Conservation (phyloP, 2,797 vertebrate species). For the Cygnus olor region DNA sequence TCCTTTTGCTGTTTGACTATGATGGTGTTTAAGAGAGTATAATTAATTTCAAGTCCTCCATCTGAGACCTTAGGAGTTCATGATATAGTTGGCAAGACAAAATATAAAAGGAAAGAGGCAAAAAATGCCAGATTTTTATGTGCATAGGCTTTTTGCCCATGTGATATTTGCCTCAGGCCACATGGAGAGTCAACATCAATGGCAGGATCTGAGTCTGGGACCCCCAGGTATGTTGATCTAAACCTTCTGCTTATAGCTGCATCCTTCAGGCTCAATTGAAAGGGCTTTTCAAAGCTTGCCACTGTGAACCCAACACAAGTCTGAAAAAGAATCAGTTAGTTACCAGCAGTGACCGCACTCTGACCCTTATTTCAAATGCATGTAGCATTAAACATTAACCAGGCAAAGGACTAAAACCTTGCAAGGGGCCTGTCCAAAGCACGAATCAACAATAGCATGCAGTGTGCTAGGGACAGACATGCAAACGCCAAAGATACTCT, state of each 20-base stretch:
- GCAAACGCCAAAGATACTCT: not conserved
- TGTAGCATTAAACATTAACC: slow-evolving; percentile 65
- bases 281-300: not conserved
- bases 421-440: not conserved
- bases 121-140: not conserved
- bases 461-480: not conserved
- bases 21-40: rapidly evolving
- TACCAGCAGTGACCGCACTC: slow-evolving; percentile 34
- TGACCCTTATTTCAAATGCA: slow-evolving; percentile 51
- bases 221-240: not conserved
- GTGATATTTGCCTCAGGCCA: not conserved
- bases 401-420: slow-evolving; percentile 45
- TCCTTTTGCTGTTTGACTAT: not conserved
- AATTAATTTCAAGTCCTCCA: not conserved
- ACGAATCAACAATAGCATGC: not conserved
- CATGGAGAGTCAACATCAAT: not conserved
- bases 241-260: not conserved
- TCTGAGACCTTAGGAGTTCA: not conserved
- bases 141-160: not conserved
- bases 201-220: not conserved
- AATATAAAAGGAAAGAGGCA: not conserved
- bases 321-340: slow-evolving; percentile 21
- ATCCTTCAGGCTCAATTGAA: not conserved
- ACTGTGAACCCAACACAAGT: not conserved
- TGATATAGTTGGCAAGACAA: not conserved